phyloP scores from a whole-genome alignment of 2,113 vertebrate genomes.

The Microcebus tavaratra region DNA sequence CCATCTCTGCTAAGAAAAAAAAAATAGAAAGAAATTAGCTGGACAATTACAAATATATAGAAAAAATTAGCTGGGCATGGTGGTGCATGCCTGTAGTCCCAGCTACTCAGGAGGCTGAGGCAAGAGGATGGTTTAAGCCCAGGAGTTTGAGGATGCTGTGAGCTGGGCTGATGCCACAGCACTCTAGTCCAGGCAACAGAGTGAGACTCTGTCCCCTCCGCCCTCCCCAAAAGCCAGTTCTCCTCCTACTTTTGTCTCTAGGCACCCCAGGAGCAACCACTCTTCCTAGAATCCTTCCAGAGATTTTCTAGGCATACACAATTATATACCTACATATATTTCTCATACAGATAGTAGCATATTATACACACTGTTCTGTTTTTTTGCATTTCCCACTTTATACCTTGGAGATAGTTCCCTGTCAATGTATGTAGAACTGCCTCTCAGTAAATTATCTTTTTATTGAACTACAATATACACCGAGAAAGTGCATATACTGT shows the following conservation, averaged over 20 bases:
- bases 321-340: neutral
- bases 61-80: no score
- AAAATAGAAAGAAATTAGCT: no score
- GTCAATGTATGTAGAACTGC: neutral
- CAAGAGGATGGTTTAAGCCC: no score
- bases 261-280: neutral
- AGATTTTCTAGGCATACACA: neutral
- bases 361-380: neutral
- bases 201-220: no score
- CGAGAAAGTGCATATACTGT: neutral
- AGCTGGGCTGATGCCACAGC: no score
- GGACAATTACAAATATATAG: no score
- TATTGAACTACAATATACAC: neutral
- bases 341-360: neutral
- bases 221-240: neutral
- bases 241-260: neutral
- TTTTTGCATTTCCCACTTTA: neutral
- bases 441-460: neutral
- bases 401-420: neutral
- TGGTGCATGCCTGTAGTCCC: no score
- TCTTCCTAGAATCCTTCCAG: neutral
- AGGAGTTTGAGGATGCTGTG: no score
- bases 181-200: no score
- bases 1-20: no score
- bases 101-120: no score